Conservation (phyloP, 2,888 invertebrate species). For the Aphidoletes aphidimyza region DNA sequence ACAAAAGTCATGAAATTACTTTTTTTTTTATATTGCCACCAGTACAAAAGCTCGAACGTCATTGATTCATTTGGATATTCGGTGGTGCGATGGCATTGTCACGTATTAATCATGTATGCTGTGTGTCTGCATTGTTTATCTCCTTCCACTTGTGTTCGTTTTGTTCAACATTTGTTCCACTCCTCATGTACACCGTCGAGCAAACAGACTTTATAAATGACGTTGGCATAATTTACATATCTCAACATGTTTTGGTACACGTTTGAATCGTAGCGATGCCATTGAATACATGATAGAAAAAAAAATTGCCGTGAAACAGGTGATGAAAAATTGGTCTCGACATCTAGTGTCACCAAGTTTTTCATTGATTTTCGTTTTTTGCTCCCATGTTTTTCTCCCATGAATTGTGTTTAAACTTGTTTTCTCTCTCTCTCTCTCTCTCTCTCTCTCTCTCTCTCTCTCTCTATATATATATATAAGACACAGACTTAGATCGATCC, state of each 20-base stretch:
- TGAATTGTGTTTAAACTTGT: slow-evolving; percentile 13
- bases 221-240: slow-evolving; percentile 35
- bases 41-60: not conserved
- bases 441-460: too few relatives aligned
- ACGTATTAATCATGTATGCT: slow-evolving; percentile 46
- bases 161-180: not conserved
- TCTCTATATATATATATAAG: too few relatives aligned
- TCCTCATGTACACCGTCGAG: not conserved
- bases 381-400: not conserved
- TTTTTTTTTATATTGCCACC: not conserved
- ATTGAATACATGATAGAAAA: not conserved
- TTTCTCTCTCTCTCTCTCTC: too few relatives aligned
- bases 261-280: not conserved
- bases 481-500: too few relatives aligned
- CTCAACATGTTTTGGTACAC: slow-evolving; percentile 11
- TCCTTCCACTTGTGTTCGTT: not conserved
- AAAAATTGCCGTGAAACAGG: not conserved
- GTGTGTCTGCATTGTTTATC: slow-evolving; percentile 30
- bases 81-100: not conserved
- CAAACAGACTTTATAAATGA: slow-evolving; percentile 22
- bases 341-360: slow-evolving; percentile 42
- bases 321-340: slow-evolving; percentile 51
- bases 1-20: not conserved
- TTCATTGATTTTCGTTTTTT: slow-evolving; percentile 39
- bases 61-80: slow-evolving; percentile 33